Evolutionary conservation across 2,113 vertebrate genomes (phyloP).

Genomic region (Lycocorax pyrrhopterus): DNA sequence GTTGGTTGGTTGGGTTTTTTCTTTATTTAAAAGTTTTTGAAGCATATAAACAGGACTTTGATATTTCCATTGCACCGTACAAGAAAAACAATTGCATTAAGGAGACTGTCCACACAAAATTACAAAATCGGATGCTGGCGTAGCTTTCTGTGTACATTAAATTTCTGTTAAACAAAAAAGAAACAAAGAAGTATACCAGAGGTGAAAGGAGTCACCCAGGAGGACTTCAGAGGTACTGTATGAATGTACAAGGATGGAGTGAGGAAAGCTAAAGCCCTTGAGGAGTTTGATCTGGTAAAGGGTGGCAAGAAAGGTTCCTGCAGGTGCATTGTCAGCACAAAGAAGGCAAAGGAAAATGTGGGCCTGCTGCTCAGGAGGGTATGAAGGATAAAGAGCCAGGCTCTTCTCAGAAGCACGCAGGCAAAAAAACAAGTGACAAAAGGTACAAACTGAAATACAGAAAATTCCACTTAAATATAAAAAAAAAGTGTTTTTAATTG

Average conservation of each 20-base stretch:
- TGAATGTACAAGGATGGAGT: background rate
- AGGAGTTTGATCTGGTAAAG: background rate
- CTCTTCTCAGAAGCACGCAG: background rate
- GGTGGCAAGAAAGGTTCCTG: background rate
- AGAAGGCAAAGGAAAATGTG: background rate
- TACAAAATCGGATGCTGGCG: background rate
- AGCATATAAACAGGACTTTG: background rate
- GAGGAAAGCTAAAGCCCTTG: background rate
- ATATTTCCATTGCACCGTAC: background rate
- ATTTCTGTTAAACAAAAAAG: background rate
- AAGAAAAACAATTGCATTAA: background rate
- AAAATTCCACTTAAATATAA: background rate
- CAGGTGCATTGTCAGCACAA: background rate
- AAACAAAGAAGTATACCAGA: background rate
- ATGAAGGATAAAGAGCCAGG: background rate
- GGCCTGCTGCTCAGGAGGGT: background rate
- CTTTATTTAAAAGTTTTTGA: background rate
- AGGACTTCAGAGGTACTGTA: background rate
- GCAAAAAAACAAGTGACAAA: background rate
- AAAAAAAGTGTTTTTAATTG: fast-evolving
- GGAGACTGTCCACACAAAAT: background rate
- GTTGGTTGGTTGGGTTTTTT: background rate
- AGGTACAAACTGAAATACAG: background rate
- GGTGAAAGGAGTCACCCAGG: background rate
- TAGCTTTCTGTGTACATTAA: background rate